phyloP scores from a whole-genome alignment of 2,888 invertebrate species.

The Mamestra brassicae region DNA sequence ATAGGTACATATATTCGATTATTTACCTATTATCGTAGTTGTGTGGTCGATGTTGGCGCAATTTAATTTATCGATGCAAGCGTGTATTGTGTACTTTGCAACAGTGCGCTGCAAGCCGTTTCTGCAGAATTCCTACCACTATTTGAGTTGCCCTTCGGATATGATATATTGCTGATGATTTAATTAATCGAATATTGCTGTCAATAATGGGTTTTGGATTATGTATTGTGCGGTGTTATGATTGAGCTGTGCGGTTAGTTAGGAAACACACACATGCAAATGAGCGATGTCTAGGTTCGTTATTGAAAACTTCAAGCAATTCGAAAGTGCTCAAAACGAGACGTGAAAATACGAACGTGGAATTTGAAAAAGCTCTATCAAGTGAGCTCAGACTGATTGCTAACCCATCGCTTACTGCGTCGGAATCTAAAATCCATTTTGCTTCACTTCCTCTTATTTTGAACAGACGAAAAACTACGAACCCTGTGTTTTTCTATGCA shows the following conservation, averaged over 20 bases:
- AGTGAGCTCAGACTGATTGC: slow-evolving; percentile 48
- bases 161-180: slow-evolving; percentile 76
- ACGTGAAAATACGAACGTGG: slow-evolving; percentile 21
- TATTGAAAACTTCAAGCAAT: slow-evolving; percentile 26
- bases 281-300: neutral
- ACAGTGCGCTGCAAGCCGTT: slow-evolving; percentile 50
- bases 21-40: slow-evolving; percentile 81
- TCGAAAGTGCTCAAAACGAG: slow-evolving; percentile 31
- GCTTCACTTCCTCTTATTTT: slow-evolving; percentile 38
- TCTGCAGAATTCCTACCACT: slow-evolving; percentile 68
- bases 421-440: slow-evolving; percentile 51
- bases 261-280: neutral
- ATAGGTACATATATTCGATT: slow-evolving; percentile 78
- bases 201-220: slow-evolving; percentile 49
- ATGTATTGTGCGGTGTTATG: neutral
- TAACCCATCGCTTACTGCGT: slow-evolving; percentile 43
- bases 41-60: slow-evolving; percentile 74
- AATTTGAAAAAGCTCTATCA: slow-evolving; percentile 42
- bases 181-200: slow-evolving; percentile 71
- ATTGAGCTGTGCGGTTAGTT: slow-evolving; percentile 7
- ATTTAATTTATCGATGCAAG: slow-evolving; percentile 84
- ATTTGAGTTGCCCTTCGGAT: slow-evolving; percentile 75
- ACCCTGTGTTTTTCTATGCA: slow-evolving; percentile 37
- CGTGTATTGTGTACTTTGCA: slow-evolving; percentile 68
- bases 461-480: slow-evolving; percentile 26